Evolutionary conservation across 2,797 vertebrate species (phyloP), one percentile per base, ranked within the genome.

Genomic region (Nothura maculosa): DNA sequence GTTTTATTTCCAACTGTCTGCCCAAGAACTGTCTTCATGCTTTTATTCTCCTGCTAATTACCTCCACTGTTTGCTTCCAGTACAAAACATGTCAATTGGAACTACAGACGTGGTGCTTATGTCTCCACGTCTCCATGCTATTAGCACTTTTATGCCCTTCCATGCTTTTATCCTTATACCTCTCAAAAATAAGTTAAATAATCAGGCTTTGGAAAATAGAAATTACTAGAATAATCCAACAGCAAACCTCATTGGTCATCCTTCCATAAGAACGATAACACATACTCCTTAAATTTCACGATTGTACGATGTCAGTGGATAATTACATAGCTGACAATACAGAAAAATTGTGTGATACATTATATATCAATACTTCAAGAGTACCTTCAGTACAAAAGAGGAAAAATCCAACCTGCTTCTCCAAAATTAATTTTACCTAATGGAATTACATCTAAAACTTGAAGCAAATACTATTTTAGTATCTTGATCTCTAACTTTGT

Each of bases 261-360:
- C 55, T 88, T 85, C 45, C 28, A 52, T 73, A 81, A 92, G 73
- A 90, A 74, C 36, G 55, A 58, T 79, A 55, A 89, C 79, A 76
- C 6, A 25, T n/a, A 78, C 74, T 84, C 75, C 48, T 76, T 74
- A 84, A 73, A 87, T 67, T 90, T 89, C 47, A 43, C 67, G 64
- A 76, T 25, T 88, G 17, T 50, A 80, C 21, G 22, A 11, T 77
- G 30, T 61, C 45, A 45, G 48, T 52, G 27, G 64, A 90, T 36
- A 76, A 81, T 55, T 79, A 79, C 28, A 34, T 50, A 76, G 54
- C 30, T 77, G 60, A 20, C 22, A 63, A 63, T 14, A 50, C 22
- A 77, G 34, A 80, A 84, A 80, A 80, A 67, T 42, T 47, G 4
- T 1, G 24, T 21, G 7, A 25, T 12, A 52, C 14, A 17, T 73